phyloP scores from a whole-genome alignment of 2,888 invertebrate species.

The Pterobdella sp. region DNA sequence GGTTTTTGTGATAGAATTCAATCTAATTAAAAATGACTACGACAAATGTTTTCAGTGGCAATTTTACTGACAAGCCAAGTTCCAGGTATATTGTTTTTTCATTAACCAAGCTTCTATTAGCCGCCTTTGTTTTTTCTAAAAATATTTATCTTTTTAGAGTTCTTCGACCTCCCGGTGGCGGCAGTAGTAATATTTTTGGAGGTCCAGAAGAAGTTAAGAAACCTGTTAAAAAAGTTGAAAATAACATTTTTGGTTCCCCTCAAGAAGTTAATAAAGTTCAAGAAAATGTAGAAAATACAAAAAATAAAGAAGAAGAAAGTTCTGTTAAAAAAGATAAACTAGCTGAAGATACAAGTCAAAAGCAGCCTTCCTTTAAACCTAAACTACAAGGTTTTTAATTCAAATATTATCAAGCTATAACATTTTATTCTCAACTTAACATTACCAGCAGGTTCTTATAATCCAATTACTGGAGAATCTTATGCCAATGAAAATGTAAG shows the following conservation, averaged over 20 bases:
- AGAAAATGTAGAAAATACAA: not conserved
- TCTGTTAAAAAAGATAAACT: not conserved
- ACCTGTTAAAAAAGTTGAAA: not conserved
- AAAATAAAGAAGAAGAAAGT: not conserved
- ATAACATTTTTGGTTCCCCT: not conserved
- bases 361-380: constrained; percentile 6
- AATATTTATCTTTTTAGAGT: constrained; percentile 27
- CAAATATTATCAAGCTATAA: not conserved
- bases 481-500: constrained; percentile 9
- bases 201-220: constrained; percentile 10
- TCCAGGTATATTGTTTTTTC: constrained; percentile 6
- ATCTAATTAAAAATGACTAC: constrained; percentile 18
- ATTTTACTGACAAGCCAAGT: constrained; percentile 21
- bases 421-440: not conserved
- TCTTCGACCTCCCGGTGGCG: constrained; percentile 32
- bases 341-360: not conserved
- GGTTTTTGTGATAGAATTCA: not conserved
- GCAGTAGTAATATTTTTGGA: constrained; percentile 33
- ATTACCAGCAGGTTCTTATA: constrained; percentile 1
- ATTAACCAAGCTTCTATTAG: not conserved
- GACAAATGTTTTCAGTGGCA: constrained; percentile 16
- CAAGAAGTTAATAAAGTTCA: constrained; percentile 1
- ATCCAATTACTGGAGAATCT: constrained; percentile 31
- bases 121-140: not conserved
- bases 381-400: constrained; percentile 20